phyloP scores from a whole-genome alignment of 2,113 vertebrate genomes.

The Callithrix jacchus region DNA sequence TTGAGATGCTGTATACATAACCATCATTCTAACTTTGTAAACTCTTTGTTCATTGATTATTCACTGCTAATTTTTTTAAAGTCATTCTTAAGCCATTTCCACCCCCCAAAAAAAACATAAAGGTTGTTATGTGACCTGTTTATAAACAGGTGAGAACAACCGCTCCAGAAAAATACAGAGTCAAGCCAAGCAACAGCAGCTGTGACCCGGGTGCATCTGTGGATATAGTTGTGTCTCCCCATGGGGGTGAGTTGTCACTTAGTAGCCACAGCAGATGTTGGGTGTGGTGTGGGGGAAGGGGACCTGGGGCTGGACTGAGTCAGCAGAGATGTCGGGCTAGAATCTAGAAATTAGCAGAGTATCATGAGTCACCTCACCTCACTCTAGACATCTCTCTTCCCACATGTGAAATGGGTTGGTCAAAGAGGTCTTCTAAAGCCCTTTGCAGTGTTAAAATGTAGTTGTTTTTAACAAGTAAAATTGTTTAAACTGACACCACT shows the following conservation, averaged over 20 bases:
- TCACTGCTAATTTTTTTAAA: background rate
- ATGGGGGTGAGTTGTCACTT: slow-evolving; percentile 88
- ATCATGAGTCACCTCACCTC: background rate
- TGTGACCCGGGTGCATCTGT: slow-evolving; percentile 93
- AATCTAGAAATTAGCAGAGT: background rate
- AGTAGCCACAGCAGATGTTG: background rate
- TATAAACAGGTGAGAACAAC: slow-evolving; percentile 94
- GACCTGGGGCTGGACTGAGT: background rate
- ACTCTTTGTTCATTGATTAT: background rate
- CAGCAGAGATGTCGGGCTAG: background rate
- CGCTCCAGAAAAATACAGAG: slow-evolving; percentile 97
- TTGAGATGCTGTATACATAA: background rate
- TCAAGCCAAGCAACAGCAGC: slow-evolving; percentile 97
- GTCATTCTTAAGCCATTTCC: background rate
- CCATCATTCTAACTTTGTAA: background rate
- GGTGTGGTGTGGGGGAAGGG: background rate
- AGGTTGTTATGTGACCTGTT: slow-evolving; percentile 19
- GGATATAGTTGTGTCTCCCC: slow-evolving; percentile 95
- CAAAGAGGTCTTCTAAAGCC: background rate
- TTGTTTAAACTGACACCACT: background rate
- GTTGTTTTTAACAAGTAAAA: background rate
- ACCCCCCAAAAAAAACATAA: background rate
- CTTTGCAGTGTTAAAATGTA: background rate
- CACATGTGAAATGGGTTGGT: background rate
- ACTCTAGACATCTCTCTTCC: background rate